Conservation (phyloP, 2,888 invertebrate species). For the Caenorhabditis virilis region DNA sequence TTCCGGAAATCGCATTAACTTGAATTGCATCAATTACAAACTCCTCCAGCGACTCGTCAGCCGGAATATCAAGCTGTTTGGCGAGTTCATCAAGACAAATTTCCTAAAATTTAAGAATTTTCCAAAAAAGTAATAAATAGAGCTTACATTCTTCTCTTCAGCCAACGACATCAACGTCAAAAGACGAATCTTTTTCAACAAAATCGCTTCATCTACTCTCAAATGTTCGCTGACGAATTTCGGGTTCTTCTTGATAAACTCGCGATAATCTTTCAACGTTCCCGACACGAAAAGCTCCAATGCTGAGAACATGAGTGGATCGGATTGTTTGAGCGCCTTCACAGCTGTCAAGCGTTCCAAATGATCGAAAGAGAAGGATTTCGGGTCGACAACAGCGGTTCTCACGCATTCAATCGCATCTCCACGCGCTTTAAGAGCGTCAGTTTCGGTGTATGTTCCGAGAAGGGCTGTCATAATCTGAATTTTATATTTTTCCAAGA, state of each 20-base stretch:
- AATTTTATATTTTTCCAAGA: conserved; percentile 4
- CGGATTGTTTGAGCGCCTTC: conserved; percentile 76
- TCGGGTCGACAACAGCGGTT: conserved; percentile 83
- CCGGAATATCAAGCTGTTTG: conserved; percentile 81
- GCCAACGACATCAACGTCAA: conserved; percentile 96
- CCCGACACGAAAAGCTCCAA: conserved; percentile 60
- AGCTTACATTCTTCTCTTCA: conserved; percentile 77
- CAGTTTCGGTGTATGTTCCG: conserved; percentile 88
- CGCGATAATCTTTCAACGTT: conserved; percentile 66
- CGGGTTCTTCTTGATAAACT: conserved; percentile 79
- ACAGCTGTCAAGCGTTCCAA: conserved; percentile 90
- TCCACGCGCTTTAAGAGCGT: conserved; percentile 92
- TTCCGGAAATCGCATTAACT: conserved; percentile 66
- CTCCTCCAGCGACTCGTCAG: conserved; percentile 85
- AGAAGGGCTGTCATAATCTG: conserved; percentile 86
- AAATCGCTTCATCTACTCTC: conserved; percentile 50
- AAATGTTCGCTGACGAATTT: conserved; percentile 42
- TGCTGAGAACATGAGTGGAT: conserved; percentile 57
- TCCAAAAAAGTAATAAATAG: neutral
- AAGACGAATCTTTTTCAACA: conserved; percentile 85
- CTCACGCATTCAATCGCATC: conserved; percentile 91
- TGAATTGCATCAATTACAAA: conserved; percentile 87
- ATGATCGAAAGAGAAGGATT: conserved; percentile 92
- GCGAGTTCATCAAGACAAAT: conserved; percentile 88
- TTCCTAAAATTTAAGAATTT: conserved; percentile 74